A percentile compares a stretch with the other conserved stretches of the same genome.
phyloP scores from a whole-genome alignment of 2,113 vertebrate genomes.

The Scophthalmus maximus region DNA sequence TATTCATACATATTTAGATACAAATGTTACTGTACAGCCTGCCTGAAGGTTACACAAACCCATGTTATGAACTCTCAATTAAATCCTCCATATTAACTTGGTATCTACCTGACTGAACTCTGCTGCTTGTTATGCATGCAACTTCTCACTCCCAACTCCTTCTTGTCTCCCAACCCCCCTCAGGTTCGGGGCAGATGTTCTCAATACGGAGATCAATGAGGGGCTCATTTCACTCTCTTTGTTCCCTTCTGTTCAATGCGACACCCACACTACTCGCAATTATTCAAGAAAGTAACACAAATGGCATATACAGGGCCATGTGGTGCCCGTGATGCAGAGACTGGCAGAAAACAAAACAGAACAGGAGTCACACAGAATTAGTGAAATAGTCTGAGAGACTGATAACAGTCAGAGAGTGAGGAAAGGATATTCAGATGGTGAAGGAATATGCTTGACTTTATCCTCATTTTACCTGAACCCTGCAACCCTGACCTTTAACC shows the following conservation, averaged over 20 bases:
- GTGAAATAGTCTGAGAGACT: background rate
- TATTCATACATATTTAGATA: no score
- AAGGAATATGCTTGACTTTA: background rate
- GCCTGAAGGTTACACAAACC: no score
- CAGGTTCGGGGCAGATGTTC: conserved; percentile 75
- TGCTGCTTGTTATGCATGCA: conserved; percentile 36
- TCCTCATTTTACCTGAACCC: background rate
- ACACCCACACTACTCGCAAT: conserved; percentile 41
- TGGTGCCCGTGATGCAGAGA: conserved; percentile 51
- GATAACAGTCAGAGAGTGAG: background rate
- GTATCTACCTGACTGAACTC: conserved; percentile 38
- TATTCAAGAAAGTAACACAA: conserved; percentile 64
- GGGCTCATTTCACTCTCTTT: conserved; percentile 66
- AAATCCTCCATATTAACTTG: background rate
- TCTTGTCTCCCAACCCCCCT: conserved; percentile 41
- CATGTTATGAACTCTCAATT: background rate
- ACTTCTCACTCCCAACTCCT: conserved; percentile 28
- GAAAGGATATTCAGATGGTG: background rate
- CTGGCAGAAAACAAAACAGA: no score
- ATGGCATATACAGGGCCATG: conserved; percentile 50
- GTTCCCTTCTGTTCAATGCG: conserved; percentile 70
- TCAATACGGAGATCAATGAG: conserved; percentile 70
- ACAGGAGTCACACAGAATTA: background rate
- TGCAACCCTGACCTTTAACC: no score
- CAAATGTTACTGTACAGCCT: no score